These are phyloP conservation scores for Sarcophaga caerulescens DNA, from an alignment of 2,888 invertebrate genomes.

Conservation along the genomic window DNA sequence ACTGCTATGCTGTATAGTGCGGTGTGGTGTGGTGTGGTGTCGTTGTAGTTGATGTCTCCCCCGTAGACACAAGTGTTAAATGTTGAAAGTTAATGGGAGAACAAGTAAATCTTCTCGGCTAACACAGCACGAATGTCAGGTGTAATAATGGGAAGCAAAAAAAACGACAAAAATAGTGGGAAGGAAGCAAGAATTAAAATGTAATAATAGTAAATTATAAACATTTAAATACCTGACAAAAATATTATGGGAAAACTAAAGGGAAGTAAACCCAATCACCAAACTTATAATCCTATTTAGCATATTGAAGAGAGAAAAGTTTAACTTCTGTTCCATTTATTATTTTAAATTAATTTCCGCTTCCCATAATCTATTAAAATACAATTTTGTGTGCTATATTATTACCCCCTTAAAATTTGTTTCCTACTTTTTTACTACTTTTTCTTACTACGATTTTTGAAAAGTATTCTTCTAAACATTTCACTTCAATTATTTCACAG, in stretches of 20 bases:
- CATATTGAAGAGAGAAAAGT: too few species aligned
- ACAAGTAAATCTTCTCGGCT: neutral
- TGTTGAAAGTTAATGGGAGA: conserved; percentile 14
- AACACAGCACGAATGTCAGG: conserved; percentile 20
- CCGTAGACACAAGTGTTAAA: neutral
- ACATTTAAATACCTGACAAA: neutral
- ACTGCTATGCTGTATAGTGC: neutral
- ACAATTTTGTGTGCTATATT: too few species aligned
- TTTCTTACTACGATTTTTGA: too few species aligned
- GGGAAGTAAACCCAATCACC: too few species aligned
- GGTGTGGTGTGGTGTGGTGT: too few species aligned
- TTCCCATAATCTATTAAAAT: too few species aligned
- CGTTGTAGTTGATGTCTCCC: neutral
- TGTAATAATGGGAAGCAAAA: neutral
- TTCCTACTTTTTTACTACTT: too few species aligned
- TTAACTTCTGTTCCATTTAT: too few species aligned
- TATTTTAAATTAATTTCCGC: too few species aligned
- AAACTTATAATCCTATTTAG: too few species aligned
- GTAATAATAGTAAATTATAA: conserved; percentile 18
- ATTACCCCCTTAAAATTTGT: too few species aligned
- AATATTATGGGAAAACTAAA: neutral
- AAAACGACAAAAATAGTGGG: neutral
- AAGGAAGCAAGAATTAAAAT: conserved; percentile 35
- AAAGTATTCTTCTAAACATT: too few species aligned
- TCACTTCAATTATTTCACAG: neutral